phyloP scores from a whole-genome alignment of 2,113 vertebrate species.

The Apteryx mantelli region DNA sequence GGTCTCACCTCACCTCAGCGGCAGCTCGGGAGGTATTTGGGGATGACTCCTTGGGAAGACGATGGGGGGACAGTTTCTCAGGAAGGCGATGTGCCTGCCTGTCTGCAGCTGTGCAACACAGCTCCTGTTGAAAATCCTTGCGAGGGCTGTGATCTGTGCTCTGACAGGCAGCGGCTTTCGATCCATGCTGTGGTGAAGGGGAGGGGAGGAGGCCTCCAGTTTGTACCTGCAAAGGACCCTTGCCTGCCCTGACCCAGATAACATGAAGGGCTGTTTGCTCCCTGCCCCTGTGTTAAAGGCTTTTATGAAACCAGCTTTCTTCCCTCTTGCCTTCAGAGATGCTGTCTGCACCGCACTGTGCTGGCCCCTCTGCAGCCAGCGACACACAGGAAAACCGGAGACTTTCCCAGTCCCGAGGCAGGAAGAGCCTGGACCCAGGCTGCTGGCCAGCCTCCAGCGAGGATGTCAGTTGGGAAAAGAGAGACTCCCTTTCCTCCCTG shows the following conservation, averaged over 20 bases:
- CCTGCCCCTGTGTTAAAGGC: background rate
- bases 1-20: background rate
- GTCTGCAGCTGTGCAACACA: background rate
- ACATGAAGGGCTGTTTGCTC: background rate
- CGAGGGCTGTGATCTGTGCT: too few species aligned
- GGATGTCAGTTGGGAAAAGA: background rate
- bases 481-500: background rate
- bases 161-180: background rate
- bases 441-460: background rate
- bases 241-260: background rate
- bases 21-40: background rate
- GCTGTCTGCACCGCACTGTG: background rate
- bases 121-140: background rate
- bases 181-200: background rate
- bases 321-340: background rate
- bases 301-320: background rate
- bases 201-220: background rate
- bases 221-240: background rate
- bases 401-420: background rate
- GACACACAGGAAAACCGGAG: background rate
- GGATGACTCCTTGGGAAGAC: background rate
- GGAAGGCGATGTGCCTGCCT: background rate
- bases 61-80: background rate
- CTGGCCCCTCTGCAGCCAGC: background rate
- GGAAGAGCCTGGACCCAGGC: background rate